These are phyloP conservation scores for Xyrichtys novacula DNA, from an alignment of 2,797 vertebrate species.

Conservation along the genomic window DNA sequence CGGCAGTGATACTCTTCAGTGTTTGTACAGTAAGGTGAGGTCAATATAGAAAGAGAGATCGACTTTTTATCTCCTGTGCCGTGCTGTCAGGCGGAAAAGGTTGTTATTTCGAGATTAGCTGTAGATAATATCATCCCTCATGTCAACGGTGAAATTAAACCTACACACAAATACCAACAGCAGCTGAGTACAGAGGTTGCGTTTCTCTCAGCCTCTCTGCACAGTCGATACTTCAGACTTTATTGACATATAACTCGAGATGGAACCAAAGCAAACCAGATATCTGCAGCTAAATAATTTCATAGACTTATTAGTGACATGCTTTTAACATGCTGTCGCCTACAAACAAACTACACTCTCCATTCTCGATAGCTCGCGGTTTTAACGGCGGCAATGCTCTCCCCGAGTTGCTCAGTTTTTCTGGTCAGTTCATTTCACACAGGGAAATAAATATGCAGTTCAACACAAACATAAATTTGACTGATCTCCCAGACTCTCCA, in stretches of 20 bases:
- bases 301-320: not conserved
- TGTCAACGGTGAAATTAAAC: conserved; percentile 30
- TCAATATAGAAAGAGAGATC: conserved; percentile 4
- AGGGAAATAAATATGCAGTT: conserved; percentile 22
- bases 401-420: not conserved
- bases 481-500: conserved; percentile 38
- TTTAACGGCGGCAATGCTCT: conserved; percentile 7
- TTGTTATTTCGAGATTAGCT: conserved; percentile 26
- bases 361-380: conserved; percentile 3
- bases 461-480: conserved; percentile 55
- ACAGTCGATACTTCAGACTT: conserved; percentile 43
- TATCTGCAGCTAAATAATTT: conserved; percentile 22
- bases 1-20: conserved; percentile 4
- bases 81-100: conserved; percentile 13
- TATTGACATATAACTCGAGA: conserved; percentile 11
- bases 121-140: conserved; percentile 30
- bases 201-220: not conserved
- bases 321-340: not conserved
- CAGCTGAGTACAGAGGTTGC: not conserved
- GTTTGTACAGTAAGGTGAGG: conserved; percentile 3
- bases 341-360: conserved; percentile 17
- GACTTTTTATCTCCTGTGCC: conserved; percentile 7
- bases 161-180: conserved; percentile 17
- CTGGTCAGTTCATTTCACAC: conserved; percentile 53
- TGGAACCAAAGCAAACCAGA: conserved; percentile 28